A percentile compares a stretch with the other conserved stretches of the same genome.
Evolutionary conservation across 2,797 vertebrate genomes (phyloP).

Genomic region (Agapornis canus): DNA sequence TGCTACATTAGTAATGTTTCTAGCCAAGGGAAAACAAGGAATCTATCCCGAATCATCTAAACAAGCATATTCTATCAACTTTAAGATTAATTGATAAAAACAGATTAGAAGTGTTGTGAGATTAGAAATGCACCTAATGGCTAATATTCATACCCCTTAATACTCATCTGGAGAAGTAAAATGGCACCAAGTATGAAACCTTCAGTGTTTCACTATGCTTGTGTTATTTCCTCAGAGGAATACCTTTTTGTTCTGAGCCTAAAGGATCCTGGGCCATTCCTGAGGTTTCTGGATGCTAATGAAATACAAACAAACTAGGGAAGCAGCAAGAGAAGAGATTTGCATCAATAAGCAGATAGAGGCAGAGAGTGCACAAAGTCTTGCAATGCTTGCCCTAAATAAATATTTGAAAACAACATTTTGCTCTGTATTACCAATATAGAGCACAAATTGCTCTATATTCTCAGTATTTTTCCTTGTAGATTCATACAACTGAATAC

Average conservation of each 20-base stretch:
- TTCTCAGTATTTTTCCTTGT: background rate
- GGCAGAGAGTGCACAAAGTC: fast-evolving
- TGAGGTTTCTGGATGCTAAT: background rate
- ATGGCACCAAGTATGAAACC: background rate
- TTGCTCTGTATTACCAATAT: background rate
- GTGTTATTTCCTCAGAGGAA: background rate
- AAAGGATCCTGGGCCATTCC: background rate
- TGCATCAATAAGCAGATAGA: background rate
- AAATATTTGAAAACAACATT: background rate
- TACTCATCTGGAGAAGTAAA: background rate
- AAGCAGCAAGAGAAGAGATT: background rate
- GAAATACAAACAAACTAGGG: background rate
- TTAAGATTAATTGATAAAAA: background rate
- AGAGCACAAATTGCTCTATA: background rate
- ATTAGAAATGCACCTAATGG: background rate
- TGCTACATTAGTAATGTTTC: background rate
- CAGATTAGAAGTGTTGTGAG: background rate
- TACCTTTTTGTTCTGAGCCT: background rate
- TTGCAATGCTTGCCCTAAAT: background rate
- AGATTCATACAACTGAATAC: background rate
- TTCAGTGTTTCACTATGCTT: background rate
- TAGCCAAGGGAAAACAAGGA: background rate
- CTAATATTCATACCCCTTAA: background rate
- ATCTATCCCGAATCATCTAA: background rate
- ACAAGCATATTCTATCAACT: background rate